phyloP scores from a whole-genome alignment of 1,140 invertebrate genomes.

The Bombus pyrosoma region DNA sequence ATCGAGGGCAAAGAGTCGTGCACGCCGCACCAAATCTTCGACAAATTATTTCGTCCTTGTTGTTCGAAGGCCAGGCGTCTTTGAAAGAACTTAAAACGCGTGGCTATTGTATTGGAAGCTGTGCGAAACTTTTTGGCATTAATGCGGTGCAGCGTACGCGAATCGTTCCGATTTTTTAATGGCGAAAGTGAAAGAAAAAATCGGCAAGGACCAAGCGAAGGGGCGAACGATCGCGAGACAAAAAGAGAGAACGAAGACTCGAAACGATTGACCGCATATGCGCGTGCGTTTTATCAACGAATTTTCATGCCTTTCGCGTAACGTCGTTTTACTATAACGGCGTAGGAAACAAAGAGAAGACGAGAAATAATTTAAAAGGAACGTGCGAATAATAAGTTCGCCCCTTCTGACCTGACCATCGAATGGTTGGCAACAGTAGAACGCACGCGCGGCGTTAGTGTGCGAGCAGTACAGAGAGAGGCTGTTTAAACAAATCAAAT shows the following conservation, averaged over 20 bases:
- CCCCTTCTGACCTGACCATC: constrained; percentile 46
- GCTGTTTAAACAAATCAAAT: constrained; percentile 80
- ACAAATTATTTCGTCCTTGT: background rate
- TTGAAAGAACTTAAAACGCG: background rate
- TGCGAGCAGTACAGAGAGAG: constrained; percentile 66
- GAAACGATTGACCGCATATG: background rate
- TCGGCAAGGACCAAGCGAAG: constrained; percentile 44
- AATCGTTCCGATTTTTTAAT: no score
- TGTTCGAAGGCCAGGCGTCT: background rate
- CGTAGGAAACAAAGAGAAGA: background rate
- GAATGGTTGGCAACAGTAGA: constrained; percentile 38
- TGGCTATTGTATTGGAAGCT: background rate
- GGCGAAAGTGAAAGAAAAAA: background rate
- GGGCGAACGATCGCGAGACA: background rate
- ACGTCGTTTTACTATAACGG: constrained; percentile 8
- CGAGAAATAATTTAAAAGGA: background rate
- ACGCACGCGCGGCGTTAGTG: constrained; percentile 20
- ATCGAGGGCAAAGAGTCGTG: no score
- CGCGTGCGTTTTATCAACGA: constrained; percentile 49
- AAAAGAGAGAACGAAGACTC: background rate
- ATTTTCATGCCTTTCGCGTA: constrained; percentile 57
- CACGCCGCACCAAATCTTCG: background rate
- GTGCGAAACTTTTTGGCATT: background rate
- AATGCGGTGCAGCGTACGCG: background rate
- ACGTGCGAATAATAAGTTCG: background rate